Percentiles rank a stretch among this genome's conserved stretches.
Evolutionary conservation across 2,888 invertebrate genomes (phyloP).

Genomic region (Catocala fraxini): DNA sequence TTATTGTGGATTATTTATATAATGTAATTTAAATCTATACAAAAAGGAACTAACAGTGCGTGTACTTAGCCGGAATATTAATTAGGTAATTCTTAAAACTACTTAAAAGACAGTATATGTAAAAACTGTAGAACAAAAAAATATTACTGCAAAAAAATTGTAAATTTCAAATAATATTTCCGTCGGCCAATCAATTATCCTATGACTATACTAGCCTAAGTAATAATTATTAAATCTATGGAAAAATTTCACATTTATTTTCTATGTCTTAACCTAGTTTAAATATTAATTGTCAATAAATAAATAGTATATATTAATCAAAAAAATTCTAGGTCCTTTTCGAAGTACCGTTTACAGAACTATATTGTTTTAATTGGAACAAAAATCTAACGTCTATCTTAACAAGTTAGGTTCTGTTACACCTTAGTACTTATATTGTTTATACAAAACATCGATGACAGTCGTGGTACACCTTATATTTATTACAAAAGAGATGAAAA

Average conservation of each 20-base stretch:
- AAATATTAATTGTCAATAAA: conserved; percentile 83
- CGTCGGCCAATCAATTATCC: conserved; percentile 51
- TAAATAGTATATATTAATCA: conserved; percentile 85
- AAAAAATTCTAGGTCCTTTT: conserved; percentile 59
- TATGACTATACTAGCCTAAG: conserved; percentile 54
- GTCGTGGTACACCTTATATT: conserved; percentile 14
- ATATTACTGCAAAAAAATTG: conserved; percentile 24
- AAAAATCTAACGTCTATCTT: conserved; percentile 25
- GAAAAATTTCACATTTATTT: conserved; percentile 74
- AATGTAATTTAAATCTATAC: conserved; percentile 71
- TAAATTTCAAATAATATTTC: conserved; percentile 32
- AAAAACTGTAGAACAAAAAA: conserved; percentile 33
- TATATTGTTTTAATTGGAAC: conserved; percentile 31
- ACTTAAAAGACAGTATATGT: conserved; percentile 53
- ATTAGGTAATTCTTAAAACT: conserved; percentile 66
- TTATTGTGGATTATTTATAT: conserved; percentile 60
- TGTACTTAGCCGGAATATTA: conserved; percentile 74
- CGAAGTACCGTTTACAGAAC: conserved; percentile 47
- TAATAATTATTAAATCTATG: conserved; percentile 72
- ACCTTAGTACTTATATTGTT: conserved; percentile 20
- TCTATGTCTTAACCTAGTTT: conserved; percentile 63
- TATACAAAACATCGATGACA: conserved; percentile 32
- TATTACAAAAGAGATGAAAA: conserved; percentile 12
- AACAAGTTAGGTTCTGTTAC: conserved; percentile 33
- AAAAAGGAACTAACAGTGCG: conserved; percentile 84